Evolutionary conservation across 2,888 invertebrate genomes (phyloP), one percentile per base, ranked within the genome.

Genomic region (Dryobota labecula): DNA sequence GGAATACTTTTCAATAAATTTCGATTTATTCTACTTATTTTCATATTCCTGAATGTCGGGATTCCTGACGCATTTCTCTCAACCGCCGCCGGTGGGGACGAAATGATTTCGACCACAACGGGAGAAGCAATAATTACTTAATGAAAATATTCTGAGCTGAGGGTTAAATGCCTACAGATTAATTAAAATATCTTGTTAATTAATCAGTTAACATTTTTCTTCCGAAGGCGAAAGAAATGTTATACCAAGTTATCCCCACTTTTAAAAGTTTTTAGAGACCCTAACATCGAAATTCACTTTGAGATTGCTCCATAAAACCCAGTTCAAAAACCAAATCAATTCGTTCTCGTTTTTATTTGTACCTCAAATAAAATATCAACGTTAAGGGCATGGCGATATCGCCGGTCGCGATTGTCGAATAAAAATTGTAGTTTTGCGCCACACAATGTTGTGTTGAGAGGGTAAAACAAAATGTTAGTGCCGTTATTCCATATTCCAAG

Each of bases 1-100:
- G 85, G 90, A 91, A 91, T 90, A 89, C 89, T 90, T 90, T 88
- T 85, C 89, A 89, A 92, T 91, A 91, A 90, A 90, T 70, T 82
- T 89, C 88, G 90, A 92, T 91, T 90, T 90, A 91, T 92, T 90
- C 90, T 88, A 90, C 88, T 87, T 87, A 87, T 87, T 87, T 71
- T 87, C 84, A 85, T 87, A 88, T 87, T 84, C 79, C 71, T 68
- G 69, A 77, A 75, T 72, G 84, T 83, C 82, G 78, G 77, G 76
- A 82, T 80, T 68, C 65, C 56, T 13, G 58, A 36, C 58, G 30
- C 11, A 47, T 60, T 54, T 51, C 54, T 78, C 45, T 33, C 24
- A 41, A 62, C 36, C 63, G 18, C 43, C 20, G 20, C 45, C n/a
- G 15, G 24, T 27, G n/a, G 18, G 24, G 33, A 49, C 53, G 20